Evolutionary conservation across 2,797 vertebrate genomes (phyloP).

Genomic region (Pagetopsis macropterus): DNA sequence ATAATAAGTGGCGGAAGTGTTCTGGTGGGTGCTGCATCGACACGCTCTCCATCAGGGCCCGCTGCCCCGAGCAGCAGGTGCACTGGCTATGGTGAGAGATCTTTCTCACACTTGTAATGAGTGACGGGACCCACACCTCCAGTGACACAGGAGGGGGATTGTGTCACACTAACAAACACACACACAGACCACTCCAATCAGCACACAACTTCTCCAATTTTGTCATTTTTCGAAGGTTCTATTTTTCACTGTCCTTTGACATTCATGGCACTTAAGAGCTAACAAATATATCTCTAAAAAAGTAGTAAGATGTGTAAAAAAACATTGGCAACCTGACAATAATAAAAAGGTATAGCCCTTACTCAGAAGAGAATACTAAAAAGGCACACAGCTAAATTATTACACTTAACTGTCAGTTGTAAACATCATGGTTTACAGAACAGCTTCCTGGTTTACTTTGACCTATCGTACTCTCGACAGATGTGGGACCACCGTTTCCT

Average conservation of each 20-base stretch:
- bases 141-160: slow-evolving; percentile 18
- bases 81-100: slow-evolving; percentile 59
- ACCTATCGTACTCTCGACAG: background rate
- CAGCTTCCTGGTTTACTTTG: slow-evolving; percentile 14
- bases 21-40: slow-evolving; percentile 15
- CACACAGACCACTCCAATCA: slow-evolving; percentile 1
- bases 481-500: slow-evolving; percentile 9
- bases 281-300: background rate
- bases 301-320: background rate
- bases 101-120: slow-evolving; percentile 64
- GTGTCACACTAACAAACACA: slow-evolving; percentile 7
- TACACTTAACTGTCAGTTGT: background rate
- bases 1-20: slow-evolving; percentile 19
- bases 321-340: background rate
- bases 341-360: background rate
- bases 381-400: background rate
- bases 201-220: background rate
- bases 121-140: slow-evolving; percentile 55
- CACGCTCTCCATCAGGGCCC: slow-evolving; percentile 36
- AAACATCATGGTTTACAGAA: slow-evolving; percentile 14
- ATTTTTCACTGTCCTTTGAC: slow-evolving; percentile 15
- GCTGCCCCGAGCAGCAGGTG: slow-evolving; percentile 56
- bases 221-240: background rate
- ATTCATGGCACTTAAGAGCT: slow-evolving; percentile 8
- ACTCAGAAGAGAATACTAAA: background rate